Conservation (phyloP, 2,113 vertebrate genomes). For the Capricornis sumatraensis region DNA sequence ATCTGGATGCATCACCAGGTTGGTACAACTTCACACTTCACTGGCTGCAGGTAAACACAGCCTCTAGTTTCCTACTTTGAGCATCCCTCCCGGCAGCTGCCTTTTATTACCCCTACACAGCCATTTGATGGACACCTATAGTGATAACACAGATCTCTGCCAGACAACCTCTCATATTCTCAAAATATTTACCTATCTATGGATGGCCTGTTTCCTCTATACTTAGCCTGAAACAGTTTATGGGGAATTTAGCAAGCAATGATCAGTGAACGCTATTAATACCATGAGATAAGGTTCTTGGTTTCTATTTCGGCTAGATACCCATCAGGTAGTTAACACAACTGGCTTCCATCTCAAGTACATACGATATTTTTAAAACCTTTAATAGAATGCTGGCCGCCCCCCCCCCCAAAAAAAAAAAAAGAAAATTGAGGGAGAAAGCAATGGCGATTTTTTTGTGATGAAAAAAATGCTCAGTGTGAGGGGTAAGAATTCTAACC, state of each 20-base stretch:
- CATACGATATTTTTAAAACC: background rate
- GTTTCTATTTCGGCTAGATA: background rate
- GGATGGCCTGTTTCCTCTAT: background rate
- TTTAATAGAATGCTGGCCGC: background rate
- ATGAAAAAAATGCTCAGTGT: background rate
- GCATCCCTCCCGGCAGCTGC: accelerated
- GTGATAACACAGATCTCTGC: too few species aligned
- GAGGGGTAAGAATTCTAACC: background rate
- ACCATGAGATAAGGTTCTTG: background rate
- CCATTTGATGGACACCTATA: background rate
- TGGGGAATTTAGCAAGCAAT: background rate
- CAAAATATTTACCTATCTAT: background rate
- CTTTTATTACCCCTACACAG: accelerated
- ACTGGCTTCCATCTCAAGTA: too few species aligned
- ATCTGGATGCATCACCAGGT: background rate
- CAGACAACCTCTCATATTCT: background rate
- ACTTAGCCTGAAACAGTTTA: background rate
- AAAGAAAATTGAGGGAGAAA: accelerated
- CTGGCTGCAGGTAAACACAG: background rate
- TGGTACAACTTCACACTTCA: background rate
- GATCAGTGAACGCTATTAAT: background rate
- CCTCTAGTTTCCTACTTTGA: background rate
- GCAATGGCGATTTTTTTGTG: accelerated
- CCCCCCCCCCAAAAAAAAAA: too few species aligned
- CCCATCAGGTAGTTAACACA: background rate